phyloP scores from a whole-genome alignment of 2,888 invertebrate genomes.

The Lasioglossum marginatum region DNA sequence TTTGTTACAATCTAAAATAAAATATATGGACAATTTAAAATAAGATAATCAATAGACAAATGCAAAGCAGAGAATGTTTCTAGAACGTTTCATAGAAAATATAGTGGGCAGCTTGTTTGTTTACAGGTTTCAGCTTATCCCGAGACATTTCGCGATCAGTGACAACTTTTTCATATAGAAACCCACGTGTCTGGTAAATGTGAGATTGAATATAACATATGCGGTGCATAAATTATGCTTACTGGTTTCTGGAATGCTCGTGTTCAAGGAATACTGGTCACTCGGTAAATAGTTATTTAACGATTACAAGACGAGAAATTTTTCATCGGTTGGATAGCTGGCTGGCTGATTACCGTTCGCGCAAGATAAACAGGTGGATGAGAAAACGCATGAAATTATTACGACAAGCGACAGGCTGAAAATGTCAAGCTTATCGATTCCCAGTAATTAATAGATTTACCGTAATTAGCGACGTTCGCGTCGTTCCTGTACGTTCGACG shows the following conservation, averaged over 20 bases:
- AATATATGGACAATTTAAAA: no score
- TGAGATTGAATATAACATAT: not conserved
- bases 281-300: slow-evolving; percentile 14
- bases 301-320: slow-evolving; percentile 1
- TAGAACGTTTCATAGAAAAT: not conserved
- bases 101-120: not conserved
- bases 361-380: slow-evolving; percentile 29
- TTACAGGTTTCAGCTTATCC: not conserved
- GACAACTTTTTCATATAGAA: not conserved
- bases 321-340: not conserved
- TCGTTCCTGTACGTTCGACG: not conserved
- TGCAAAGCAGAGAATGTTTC: no score
- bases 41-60: no score
- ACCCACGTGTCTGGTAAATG: not conserved
- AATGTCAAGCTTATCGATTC: slow-evolving; percentile 33
- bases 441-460: slow-evolving; percentile 22
- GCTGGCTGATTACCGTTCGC: not conserved
- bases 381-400: slow-evolving; percentile 34
- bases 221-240: not conserved
- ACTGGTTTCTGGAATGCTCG: slow-evolving; percentile 11
- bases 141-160: not conserved
- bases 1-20: no score
- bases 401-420: slow-evolving; percentile 24
- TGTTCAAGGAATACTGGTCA: not conserved
- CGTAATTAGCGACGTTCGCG: not conserved